Evolutionary conservation across 2,888 invertebrate species (phyloP), one percentile per base, ranked within the genome.

Genomic region (Macrostomum cliftonense): DNA sequence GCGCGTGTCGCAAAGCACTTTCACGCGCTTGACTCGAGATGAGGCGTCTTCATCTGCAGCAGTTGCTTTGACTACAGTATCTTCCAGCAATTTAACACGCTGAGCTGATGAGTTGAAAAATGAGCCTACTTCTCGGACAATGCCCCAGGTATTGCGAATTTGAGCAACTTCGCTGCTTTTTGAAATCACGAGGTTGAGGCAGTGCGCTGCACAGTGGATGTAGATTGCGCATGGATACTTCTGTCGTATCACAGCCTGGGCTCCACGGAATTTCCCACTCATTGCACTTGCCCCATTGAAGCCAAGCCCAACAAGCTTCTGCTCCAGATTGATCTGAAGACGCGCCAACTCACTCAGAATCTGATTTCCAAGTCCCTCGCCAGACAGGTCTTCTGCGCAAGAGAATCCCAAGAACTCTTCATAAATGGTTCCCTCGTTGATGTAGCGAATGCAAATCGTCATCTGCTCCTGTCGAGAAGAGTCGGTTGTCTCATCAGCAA

Each of bases 241-340:
- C 13, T n/a, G 13, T 17, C 16, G 12, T 9, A 38, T 17, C 17
- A 11, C 39, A 5, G n/a, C 39, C 11, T 37, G 38, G 13, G 47
- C 46, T 5, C 46, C 50, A 11, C 42, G 39, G 14, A 40, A 12
- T 49, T 12, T 16, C 2, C 47, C 47, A 39, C 46, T 42, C 46
- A 50, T 50, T 14, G 42, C 47, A 2, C 40, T 42, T 14, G 50
- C 50, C 4, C 50, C 50, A 50, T 50, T 46, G 21, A 42, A 39
- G 2, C 50, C 9, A 39, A 45, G 47, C 4, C 19, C 2, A 14
- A 14, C 47, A 12, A 43, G 50, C 19, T 45, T 42, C 2, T 46
- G 40, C 17, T 21, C 28, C 12, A 19, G 4, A 7, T 16, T 14
- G 5, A 19, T 47, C n/a, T n/a, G n/a, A n/a, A n/a, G n/a, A n/a